A percentile compares a stretch with the other conserved stretches of the same genome.
phyloP scores from a whole-genome alignment of 2,113 vertebrate species.

The Capricornis sumatraensis region DNA sequence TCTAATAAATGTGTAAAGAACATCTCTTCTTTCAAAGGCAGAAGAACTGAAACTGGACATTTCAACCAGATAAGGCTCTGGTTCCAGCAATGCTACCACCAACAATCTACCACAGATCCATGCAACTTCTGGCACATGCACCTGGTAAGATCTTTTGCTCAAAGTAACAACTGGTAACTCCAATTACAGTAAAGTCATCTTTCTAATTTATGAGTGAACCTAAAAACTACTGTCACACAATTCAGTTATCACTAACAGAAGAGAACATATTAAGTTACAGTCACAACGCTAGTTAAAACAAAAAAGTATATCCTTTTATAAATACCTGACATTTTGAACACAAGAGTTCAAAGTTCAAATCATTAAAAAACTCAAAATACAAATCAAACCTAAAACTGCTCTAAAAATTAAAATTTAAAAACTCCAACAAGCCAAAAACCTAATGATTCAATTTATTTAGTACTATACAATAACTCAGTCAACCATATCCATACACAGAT shows the following conservation, averaged over 20 bases:
- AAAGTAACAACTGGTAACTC: conserved; percentile 8
- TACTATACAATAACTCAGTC: background rate
- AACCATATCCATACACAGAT: background rate
- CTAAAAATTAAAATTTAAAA: background rate
- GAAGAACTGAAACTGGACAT: background rate
- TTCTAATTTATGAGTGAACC: conserved; percentile 7
- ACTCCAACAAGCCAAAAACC: background rate
- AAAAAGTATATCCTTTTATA: background rate
- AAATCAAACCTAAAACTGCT: background rate
- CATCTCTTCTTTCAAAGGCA: conserved; percentile 1
- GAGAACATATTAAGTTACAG: background rate
- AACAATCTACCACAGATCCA: background rate
- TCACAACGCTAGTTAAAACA: background rate
- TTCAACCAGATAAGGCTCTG: background rate
- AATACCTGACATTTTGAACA: background rate
- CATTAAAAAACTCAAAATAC: background rate
- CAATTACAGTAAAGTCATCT: background rate
- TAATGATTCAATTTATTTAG: background rate
- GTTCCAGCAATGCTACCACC: background rate
- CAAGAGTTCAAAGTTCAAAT: background rate
- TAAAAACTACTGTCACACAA: background rate
- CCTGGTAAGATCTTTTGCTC: background rate
- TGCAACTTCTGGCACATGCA: background rate
- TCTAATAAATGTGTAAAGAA: background rate
- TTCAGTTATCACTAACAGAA: background rate